These are phyloP conservation scores for Lottia scabra DNA, from an alignment of 2,888 invertebrate genomes.

Conservation along the genomic window DNA sequence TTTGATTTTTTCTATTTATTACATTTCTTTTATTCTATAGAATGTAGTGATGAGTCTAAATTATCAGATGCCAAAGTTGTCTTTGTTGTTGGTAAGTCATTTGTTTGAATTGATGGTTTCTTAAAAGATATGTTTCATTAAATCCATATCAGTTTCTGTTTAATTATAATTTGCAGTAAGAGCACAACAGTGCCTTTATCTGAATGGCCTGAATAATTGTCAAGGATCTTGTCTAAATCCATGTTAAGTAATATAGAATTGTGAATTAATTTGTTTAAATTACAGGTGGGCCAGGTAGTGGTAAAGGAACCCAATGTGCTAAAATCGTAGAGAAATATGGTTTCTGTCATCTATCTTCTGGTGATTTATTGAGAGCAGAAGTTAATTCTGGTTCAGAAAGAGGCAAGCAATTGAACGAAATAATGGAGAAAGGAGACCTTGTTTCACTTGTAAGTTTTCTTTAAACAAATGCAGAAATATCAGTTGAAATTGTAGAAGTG, in stretches of 20 bases:
- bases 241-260: too few species aligned
- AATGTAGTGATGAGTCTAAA: neutral
- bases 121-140: too few species aligned
- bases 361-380: slow-evolving; percentile 92
- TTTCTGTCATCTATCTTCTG: slow-evolving; percentile 87
- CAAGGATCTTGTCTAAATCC: too few species aligned
- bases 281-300: slow-evolving; percentile 91
- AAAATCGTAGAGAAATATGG: slow-evolving; percentile 92
- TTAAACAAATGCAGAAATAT: too few species aligned
- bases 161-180: too few species aligned
- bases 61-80: slow-evolving; percentile 51
- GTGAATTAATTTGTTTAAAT: neutral
- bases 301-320: slow-evolving; percentile 96
- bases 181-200: too few species aligned
- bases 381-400: slow-evolving; percentile 88
- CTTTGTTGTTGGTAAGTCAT: slow-evolving; percentile 56
- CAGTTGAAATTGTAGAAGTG: too few species aligned
- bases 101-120: too few species aligned
- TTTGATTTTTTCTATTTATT: too few species aligned
- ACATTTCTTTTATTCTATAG: too few species aligned
- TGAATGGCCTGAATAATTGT: too few species aligned
- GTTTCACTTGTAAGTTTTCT: slow-evolving; percentile 78
- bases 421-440: slow-evolving; percentile 90
- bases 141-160: too few species aligned
- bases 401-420: slow-evolving; percentile 84